Evolutionary conservation across 2,797 vertebrate genomes (phyloP).

Genomic region (Brotula barbata): DNA sequence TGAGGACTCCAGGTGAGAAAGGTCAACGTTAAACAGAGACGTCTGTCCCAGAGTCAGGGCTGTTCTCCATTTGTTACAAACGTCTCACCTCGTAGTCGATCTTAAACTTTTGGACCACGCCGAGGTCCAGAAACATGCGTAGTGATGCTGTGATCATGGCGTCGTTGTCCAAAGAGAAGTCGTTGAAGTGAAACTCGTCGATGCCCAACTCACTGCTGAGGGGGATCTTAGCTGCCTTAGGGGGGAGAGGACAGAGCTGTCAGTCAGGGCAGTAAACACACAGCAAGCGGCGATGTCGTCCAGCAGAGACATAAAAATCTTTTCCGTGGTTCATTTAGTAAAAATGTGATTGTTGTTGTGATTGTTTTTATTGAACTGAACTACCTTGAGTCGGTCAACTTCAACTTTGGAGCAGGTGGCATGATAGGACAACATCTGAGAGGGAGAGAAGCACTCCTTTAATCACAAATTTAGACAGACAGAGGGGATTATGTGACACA

Average conservation of each 20-base stretch:
- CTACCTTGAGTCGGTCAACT: conserved; percentile 84
- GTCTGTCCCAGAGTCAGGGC: not conserved
- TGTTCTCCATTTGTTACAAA: not conserved
- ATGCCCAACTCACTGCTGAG: conserved; percentile 80
- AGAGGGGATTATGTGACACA: conserved; percentile 20
- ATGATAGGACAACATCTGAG: conserved; percentile 84
- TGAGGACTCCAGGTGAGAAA: too few species aligned
- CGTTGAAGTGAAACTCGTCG: conserved; percentile 82
- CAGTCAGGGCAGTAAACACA: too few species aligned
- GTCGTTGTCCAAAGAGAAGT: conserved; percentile 83
- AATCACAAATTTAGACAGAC: conserved; percentile 32
- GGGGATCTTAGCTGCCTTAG: conserved; percentile 83
- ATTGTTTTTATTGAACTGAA: conserved; percentile 2
- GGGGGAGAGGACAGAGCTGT: conserved; percentile 40
- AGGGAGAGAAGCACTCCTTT: conserved; percentile 13
- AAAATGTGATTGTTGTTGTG: not conserved
- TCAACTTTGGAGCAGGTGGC: conserved; percentile 84
- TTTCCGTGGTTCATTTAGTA: too few species aligned
- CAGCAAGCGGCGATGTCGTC: too few species aligned
- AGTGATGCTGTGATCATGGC: conserved; percentile 84
- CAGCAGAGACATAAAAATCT: too few species aligned
- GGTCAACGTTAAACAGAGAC: not conserved
- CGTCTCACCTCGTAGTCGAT: conserved; percentile 84
- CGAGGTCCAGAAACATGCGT: conserved; percentile 83
- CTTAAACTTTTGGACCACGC: conserved; percentile 83